Evolutionary conservation across 2,888 invertebrate genomes (phyloP), one percentile per base, ranked within the genome.

Genomic region (Cordylochernes scorpioides): DNA sequence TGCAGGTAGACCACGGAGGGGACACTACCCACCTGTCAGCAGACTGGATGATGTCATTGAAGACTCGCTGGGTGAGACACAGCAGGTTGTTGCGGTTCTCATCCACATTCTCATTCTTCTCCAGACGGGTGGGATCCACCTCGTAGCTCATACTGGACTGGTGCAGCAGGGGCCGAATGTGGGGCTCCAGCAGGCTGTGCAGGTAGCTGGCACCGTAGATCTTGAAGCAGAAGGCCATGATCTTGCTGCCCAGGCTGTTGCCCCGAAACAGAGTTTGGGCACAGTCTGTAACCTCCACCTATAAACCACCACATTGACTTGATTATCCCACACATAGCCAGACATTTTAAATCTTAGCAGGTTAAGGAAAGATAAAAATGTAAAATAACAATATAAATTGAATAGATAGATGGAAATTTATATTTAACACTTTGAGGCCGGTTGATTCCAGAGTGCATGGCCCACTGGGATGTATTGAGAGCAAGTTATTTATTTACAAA

Each of bases 171-270:
- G 74, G 70, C 4, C 63, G 63, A 30, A 94, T 73, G 13, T 88
- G 58, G 0, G 88, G 88, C 48, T 80, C 77, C 30, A 91, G 55
- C 7, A 91, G 58, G 40, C 66, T 67, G 50, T 84, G 74, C 24
- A 94, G 61, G 55, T 91, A 94, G 32, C 68, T 68, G 12, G 80
- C 72, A 1, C 91, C 91, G 51, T 86, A 91, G 44, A 88, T 86
- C 59, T 82, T 86, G 57, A 94, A 94, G 52, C 91, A 91, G 54
- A 84, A 86, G 2, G 91, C 84, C 91, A 94, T 94, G 34, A 94
- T 86, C 55, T 94, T 94, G 50, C 84, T 86, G 28, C 88, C 91
- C 5, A 94, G 59, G 0, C 86, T 86, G 54, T 91, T 94, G 8
- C 94, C 94, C 4, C 94, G 64, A 53, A 94, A 91, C 1, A 94